Evolutionary conservation across 2,113 vertebrate genomes (phyloP), one percentile per base, ranked within the genome.

Genomic region (Ptilonorhynchus violaceus): DNA sequence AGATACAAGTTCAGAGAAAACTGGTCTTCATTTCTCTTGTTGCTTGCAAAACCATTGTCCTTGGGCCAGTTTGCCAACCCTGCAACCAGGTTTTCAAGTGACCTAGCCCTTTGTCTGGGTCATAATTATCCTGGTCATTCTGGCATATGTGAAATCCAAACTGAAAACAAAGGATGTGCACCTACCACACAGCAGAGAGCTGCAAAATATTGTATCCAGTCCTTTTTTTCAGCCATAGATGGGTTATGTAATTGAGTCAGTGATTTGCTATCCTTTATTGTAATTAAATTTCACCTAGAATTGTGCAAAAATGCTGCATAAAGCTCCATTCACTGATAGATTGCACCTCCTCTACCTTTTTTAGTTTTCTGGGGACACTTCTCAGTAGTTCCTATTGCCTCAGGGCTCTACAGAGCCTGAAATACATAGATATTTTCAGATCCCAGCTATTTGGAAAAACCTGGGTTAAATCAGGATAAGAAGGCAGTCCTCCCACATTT

Each of bases 401-500:
- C 19, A 22, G 41, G 50, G 69, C 24, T 55, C 52, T 41, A 5
- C 25, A 66, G 55, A 83, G 79, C 33, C 75, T 5, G 18, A 73
- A 56, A 66, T 41, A 60, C 82, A 17, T 22, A 56, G 31, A 13
- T 66, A 37, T 90, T 92, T 74, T 86, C 79, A 59, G 50, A 80
- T 83, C 63, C 22, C 72, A 55, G 50, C 52, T 95, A 4, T 59
- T 78, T 87, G 76, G 73, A n/a, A 92, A 78, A 92, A n/a, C 27
- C 47, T 28, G 64, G 30, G 76, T 96, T 92, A 92, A 89, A 41
- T 74, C 73, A 95, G 80, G 89, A 80, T 60, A 77, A 84, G 76
- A 2, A 1, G 11, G 55, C 16, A 0, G 47, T 81, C 59, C 63
- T 91, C 78, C 84, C 42, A 75, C 60, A 10, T 68, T 17, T 89